phyloP scores from a whole-genome alignment of 2,888 invertebrate genomes.

The Tyria jacobaeae region DNA sequence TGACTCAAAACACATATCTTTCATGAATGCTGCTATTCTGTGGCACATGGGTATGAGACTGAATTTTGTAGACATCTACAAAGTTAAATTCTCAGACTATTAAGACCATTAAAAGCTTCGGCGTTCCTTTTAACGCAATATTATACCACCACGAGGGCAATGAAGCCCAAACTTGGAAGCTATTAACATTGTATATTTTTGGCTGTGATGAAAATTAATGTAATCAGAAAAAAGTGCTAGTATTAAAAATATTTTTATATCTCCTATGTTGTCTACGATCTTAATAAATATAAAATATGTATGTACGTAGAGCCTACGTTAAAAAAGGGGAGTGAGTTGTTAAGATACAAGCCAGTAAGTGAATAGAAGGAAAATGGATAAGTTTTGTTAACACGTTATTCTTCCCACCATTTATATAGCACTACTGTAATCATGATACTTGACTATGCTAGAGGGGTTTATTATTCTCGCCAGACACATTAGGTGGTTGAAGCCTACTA shows the following conservation, averaged over 20 bases:
- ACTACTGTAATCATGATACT: not conserved
- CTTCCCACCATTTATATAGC: not conserved
- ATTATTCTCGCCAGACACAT: conserved; percentile 58
- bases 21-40: no score
- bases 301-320: no score
- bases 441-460: conserved; percentile 30
- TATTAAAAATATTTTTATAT: conserved; percentile 26
- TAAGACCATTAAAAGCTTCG: not conserved
- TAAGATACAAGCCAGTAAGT: not conserved
- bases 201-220: conserved; percentile 41
- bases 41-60: not conserved
- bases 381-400: not conserved
- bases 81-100: no score
- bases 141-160: not conserved
- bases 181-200: conserved; percentile 10
- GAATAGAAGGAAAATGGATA: not conserved
- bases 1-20: no score
- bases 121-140: not conserved
- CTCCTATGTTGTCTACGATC: conserved; percentile 17
- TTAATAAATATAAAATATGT: conserved; percentile 25
- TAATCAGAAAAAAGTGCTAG: conserved; percentile 30
- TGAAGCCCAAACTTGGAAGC: not conserved
- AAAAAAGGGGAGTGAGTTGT: not conserved
- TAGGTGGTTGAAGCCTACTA: conserved; percentile 63
- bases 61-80: not conserved